Base-by-base conservation (phyloP, 2,113 vertebrate species). In the Neotragus moschatus region DNA sequence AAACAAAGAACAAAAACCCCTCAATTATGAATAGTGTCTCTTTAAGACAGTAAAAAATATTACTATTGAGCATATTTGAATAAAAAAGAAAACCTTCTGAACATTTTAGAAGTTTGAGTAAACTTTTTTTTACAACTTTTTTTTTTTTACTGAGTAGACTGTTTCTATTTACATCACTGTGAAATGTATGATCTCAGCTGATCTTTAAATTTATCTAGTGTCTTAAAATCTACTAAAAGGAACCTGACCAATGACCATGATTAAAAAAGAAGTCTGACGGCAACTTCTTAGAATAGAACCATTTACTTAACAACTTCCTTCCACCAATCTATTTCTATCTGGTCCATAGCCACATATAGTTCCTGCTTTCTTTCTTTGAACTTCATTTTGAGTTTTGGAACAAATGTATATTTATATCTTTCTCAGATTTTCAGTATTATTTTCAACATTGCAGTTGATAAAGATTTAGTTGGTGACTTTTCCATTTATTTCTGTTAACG, bases 271-370 rank as follows among this genome's bases (percentile, higher is more conserved):
- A 93, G 61, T 75, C 39, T 96, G 87, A 96, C 85, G n/a, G 58
- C 75, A 96, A 85, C 6, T 53, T 88, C 96, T 98, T 92, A 97
- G 90, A 97, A 96, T 96, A 96, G 96, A 96, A 88, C 36, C 47
- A 88, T 97, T 92, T 94, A 86, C 81, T 96, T 94, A 94, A 97
- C 91, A 96, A 96, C 96, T 95, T 97, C 91, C 93, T 97, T 93
- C 91, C 96, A 82, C 66, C 84, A 63, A 88, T 97, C 93, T 97
- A 96, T 97, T 98, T 97, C 93, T 85, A 36, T 96, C 94, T 94
- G 89, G 23, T 92, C 47, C 86, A 49, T 77, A 77, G 81, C 80
- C 86, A 94, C 96, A 97, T 97, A 96, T 94, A 97, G 80, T 90
- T 88, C 30, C 73, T 63, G 45, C 23, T 93, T 97, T 90, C 88